These are phyloP conservation scores for Microctenopoma lineatum DNA, from an alignment of 2,797 vertebrate genomes.

Conservation along the genomic window DNA sequence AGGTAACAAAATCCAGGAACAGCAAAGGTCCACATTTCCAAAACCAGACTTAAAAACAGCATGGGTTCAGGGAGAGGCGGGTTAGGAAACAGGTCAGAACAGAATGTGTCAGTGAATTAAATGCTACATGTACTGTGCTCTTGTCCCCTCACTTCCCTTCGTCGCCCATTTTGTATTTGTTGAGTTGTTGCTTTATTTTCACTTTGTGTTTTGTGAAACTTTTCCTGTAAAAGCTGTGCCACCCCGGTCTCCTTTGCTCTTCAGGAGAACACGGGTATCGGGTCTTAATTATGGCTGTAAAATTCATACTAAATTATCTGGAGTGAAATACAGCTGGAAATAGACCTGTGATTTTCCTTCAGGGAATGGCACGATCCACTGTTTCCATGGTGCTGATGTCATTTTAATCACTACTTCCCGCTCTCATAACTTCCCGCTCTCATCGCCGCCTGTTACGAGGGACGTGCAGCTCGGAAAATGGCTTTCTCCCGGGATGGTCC, in stretches of 20 bases:
- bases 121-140: too few species aligned
- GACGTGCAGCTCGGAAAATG: conserved; percentile 27
- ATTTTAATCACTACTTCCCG: conserved; percentile 73
- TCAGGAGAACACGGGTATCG: conserved; percentile 47
- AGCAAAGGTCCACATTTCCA: too few species aligned
- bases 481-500: conserved; percentile 37
- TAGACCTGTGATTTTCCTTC: conserved; percentile 61
- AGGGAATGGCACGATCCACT: conserved; percentile 60
- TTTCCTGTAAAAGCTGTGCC: not conserved
- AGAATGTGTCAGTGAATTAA: too few species aligned
- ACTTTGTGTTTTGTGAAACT: not conserved
- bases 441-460: conserved; percentile 38
- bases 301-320: conserved; percentile 61
- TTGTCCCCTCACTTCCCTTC: too few species aligned
- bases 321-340: conserved; percentile 67
- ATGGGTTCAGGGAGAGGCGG: too few species aligned
- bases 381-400: conserved; percentile 73
- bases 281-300: conserved; percentile 60
- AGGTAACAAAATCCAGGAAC: too few species aligned
- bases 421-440: conserved; percentile 26
- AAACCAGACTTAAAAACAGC: too few species aligned
- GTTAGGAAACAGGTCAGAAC: too few species aligned
- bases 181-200: not conserved
- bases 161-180: not conserved
- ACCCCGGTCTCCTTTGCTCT: conserved; percentile 22